These are phyloP conservation scores for Neuroterus valhalla DNA, from an alignment of 1,140 invertebrate genomes.

Conservation along the genomic window DNA sequence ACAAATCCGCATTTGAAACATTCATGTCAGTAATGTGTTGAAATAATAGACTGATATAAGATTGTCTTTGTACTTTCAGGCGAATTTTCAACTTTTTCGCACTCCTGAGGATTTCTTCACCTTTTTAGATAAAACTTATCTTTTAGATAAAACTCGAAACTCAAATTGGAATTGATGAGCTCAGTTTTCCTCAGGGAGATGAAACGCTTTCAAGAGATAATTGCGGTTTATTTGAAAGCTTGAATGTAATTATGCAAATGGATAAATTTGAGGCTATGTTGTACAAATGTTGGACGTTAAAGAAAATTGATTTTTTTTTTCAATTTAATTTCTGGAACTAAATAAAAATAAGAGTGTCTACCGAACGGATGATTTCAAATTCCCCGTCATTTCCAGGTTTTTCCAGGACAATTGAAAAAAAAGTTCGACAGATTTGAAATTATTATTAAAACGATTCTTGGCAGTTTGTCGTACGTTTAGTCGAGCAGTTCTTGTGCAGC, in stretches of 20 bases:
- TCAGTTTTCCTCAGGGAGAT: neutral
- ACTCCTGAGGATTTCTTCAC: slow-evolving; percentile 16
- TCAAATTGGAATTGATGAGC: slow-evolving; percentile 3
- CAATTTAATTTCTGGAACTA: too few species aligned
- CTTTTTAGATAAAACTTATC: slow-evolving; percentile 26
- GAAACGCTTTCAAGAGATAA: neutral
- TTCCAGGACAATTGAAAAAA: too few species aligned
- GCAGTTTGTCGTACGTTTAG: too few species aligned
- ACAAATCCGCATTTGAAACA: slow-evolving; percentile 7
- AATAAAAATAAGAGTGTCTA: too few species aligned
- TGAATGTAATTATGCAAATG: neutral
- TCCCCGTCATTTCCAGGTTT: too few species aligned
- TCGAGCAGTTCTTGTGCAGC: too few species aligned
- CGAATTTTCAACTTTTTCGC: neutral
- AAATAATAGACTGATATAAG: slow-evolving; percentile 4
- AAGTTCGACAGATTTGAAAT: too few species aligned
- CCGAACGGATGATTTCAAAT: too few species aligned
- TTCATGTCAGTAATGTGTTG: neutral
- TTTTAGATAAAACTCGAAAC: slow-evolving; percentile 19
- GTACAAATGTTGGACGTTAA: too few species aligned
- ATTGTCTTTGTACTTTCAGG: neutral
- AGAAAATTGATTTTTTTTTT: too few species aligned
- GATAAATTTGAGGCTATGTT: too few species aligned
- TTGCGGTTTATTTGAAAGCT: neutral
- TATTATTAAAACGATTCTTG: too few species aligned